Conservation (phyloP, 2,113 vertebrate species). For the Oryzias melastigma region DNA sequence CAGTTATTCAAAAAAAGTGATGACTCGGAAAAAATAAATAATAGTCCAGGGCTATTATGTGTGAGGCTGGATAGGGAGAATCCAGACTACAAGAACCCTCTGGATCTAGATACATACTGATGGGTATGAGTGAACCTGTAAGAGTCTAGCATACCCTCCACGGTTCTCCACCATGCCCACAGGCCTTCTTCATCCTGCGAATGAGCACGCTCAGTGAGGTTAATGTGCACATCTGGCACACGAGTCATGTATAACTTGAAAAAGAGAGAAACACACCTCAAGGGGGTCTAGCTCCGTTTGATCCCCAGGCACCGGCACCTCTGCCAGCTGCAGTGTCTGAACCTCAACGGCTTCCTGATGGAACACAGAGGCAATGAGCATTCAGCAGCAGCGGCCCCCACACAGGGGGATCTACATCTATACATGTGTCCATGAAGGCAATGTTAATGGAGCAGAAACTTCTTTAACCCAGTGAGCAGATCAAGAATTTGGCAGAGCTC, state of each 20-base stretch:
- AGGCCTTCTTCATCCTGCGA: conserved; percentile 71
- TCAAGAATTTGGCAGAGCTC: too few relatives aligned
- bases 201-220: not conserved
- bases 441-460: too few relatives aligned
- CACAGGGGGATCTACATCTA: too few relatives aligned
- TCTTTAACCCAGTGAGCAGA: too few relatives aligned
- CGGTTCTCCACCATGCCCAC: conserved; percentile 70
- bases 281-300: conserved; percentile 42
- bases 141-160: conserved; percentile 52
- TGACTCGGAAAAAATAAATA: too few relatives aligned
- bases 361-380: not conserved
- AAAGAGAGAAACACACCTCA: conserved; percentile 28
- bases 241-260: not conserved
- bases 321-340: conserved; percentile 45
- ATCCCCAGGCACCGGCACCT: conserved; percentile 29
- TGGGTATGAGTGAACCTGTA: too few relatives aligned
- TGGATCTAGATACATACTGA: too few relatives aligned
- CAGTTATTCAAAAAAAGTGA: too few relatives aligned
- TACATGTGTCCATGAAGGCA: too few relatives aligned
- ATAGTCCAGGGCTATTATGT: too few relatives aligned
- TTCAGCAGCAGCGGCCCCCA: not conserved
- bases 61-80: too few relatives aligned
- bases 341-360: conserved; percentile 44
- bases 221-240: not conserved
- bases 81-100: too few relatives aligned